Conservation (phyloP, 2,113 vertebrate genomes). For the Sapayoa aenigma region DNA sequence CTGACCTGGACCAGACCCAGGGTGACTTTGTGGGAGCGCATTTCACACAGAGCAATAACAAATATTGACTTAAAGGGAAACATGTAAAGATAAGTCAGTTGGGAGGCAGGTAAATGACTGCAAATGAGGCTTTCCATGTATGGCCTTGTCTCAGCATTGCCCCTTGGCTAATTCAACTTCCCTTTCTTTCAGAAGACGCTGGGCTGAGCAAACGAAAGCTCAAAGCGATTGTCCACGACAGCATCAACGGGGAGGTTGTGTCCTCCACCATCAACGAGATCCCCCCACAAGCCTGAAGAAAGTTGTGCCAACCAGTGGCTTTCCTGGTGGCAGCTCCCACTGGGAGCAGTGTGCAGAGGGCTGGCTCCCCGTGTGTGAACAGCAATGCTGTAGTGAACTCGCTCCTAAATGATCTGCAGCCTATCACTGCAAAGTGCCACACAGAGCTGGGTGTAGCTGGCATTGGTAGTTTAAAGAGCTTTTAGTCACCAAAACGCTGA, state of each 20-base stretch:
- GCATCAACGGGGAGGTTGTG: conserved; percentile 87
- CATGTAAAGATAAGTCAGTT: background rate
- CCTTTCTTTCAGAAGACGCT: conserved; percentile 68
- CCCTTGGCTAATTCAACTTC: background rate
- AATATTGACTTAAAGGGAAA: conserved; percentile 1
- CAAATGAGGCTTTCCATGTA: background rate
- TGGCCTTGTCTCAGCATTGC: background rate
- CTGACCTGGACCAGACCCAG: conserved; percentile 9
- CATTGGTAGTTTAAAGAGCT: conserved; percentile 9
- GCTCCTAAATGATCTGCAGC: background rate
- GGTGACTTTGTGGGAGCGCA: background rate
- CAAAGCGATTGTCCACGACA: conserved; percentile 87
- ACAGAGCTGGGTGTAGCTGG: background rate
- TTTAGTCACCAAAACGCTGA: background rate
- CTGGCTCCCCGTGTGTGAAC: background rate
- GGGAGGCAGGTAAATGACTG: background rate
- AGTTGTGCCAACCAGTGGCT: background rate
- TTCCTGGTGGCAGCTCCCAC: background rate
- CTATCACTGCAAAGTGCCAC: background rate
- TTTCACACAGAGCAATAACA: background rate
- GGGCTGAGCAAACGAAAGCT: conserved; percentile 74
- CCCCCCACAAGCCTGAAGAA: conserved; percentile 67
- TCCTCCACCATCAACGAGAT: conserved; percentile 86
- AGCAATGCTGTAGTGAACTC: background rate
- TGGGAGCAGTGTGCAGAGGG: background rate